Evolutionary conservation across 2,797 vertebrate species (phyloP).

Genomic region (Phoebastria nigripes): DNA sequence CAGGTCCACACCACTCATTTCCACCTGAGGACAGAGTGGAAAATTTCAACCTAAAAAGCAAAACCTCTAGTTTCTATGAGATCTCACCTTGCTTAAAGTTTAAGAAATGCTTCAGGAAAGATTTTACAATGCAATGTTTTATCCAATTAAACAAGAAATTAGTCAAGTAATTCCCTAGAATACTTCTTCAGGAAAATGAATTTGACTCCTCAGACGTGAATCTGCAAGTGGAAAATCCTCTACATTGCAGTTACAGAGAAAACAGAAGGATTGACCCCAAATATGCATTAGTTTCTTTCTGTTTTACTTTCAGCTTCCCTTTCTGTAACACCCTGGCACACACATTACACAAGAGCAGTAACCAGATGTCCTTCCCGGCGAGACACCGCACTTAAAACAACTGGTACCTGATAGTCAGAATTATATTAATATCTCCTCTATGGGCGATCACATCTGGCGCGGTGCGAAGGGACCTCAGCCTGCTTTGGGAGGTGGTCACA

Average conservation of each 20-base stretch:
- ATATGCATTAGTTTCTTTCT: background rate
- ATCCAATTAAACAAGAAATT: background rate
- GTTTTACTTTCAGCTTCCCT: background rate
- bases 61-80: background rate
- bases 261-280: background rate
- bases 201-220: background rate
- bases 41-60: background rate
- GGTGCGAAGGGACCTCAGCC: background rate
- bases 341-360: background rate
- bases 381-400: background rate
- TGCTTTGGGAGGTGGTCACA: background rate
- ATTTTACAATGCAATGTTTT: background rate
- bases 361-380: background rate
- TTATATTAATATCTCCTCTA: too few relatives aligned
- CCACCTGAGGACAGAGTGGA: background rate
- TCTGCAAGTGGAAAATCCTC: background rate
- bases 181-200: background rate
- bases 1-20: background rate
- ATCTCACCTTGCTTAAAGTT: background rate
- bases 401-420: background rate
- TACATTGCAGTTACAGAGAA: background rate
- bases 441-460: fast-evolving
- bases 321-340: background rate
- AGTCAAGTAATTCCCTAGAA: background rate
- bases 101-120: background rate